Percentiles rank a stretch among this genome's conserved stretches.
Evolutionary conservation across 2,113 vertebrate genomes (phyloP).

Genomic region (Semnornis frantzii): DNA sequence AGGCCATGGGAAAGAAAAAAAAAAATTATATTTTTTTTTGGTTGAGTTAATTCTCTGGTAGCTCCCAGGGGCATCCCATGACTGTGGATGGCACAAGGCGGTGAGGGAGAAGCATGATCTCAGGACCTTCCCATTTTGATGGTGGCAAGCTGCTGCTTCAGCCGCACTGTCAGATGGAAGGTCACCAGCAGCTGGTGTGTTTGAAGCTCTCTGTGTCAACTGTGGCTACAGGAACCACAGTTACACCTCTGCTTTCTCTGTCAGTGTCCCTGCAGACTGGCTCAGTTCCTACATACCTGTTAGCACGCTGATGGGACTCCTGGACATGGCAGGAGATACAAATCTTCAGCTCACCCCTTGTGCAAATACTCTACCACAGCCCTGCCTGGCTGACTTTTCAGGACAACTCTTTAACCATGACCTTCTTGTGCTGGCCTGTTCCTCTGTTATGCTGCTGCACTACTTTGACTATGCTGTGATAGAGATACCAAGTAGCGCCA

Average conservation of each 20-base stretch:
- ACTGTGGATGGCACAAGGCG: accelerated
- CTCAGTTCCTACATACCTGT: background rate
- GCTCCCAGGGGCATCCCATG: background rate
- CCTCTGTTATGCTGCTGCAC: background rate
- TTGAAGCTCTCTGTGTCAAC: background rate
- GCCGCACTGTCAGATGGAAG: background rate
- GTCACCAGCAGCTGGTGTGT: background rate
- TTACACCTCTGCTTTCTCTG: accelerated
- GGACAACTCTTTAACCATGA: background rate
- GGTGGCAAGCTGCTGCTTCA: background rate
- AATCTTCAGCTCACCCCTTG: background rate
- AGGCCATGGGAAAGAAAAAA: background rate
- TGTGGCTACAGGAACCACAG: background rate
- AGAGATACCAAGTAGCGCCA: accelerated
- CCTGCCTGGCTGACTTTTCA: background rate
- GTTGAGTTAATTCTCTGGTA: background rate
- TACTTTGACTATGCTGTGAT: background rate
- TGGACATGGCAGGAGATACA: background rate
- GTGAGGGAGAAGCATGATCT: background rate
- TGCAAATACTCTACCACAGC: background rate
- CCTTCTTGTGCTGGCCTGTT: background rate
- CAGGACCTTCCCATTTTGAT: accelerated
- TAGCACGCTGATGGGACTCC: background rate
- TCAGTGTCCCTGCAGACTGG: background rate
- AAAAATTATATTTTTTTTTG: background rate